Percentiles rank a stretch among this genome's conserved stretches.
Evolutionary conservation across 2,113 vertebrate species (phyloP).

Genomic region (Rattus norvegicus): GRCr8 NC_086020.1:230811501-230812000

Average conservation of each 20-base stretch:
- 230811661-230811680: not conserved
- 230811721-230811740: not conserved
- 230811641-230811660: not conserved
- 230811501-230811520: not conserved
- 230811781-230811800: not conserved
- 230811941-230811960: not conserved
- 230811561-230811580: not conserved
- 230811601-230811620: not conserved
- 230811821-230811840: not conserved
- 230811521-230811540: not conserved
- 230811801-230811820: not conserved
- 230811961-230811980: not conserved
- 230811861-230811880: not conserved
- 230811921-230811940: not conserved
- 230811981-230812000: too few species aligned
- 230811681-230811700: slow-evolving; percentile 12
- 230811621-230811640: not conserved
- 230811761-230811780: not conserved
- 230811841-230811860: not conserved
- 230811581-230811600: not conserved
- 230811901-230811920: not conserved
- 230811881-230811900: not conserved
- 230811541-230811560: not conserved
- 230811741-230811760: not conserved
- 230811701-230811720: not conserved